Base-by-base conservation (phyloP, 2,888 invertebrate genomes). In the Cheilosia pagana region DNA sequence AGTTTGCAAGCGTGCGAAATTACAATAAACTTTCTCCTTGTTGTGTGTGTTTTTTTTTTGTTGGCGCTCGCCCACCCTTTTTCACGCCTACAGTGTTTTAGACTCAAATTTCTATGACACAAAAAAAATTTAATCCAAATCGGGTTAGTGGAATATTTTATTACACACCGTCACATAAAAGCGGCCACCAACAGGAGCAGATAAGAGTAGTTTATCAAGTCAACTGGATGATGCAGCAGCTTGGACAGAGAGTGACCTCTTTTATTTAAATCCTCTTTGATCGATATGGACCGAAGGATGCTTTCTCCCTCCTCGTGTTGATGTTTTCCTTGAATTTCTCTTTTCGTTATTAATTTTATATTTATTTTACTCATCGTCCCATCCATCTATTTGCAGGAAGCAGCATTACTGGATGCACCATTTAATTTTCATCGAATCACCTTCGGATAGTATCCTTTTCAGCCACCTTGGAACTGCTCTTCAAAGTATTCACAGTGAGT, bases 211-310 rank as follows among this genome's bases (percentile, higher is more conserved):
- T 50, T 71, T 25, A 31, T 71, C 39, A 60, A 39, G 48, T 45
- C 39, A 12, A 74, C 55, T 39, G 55, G 25, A 74, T 63, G 25
- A 39, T 65, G 53, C 35, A 74, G 63, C 39, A n/a, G 59, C 35
- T 21, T 0, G 12, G n/a, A 28, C 41, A 21, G 10, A 12, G 3
- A 31, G 19, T 62, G 60, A 53, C 35, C 41, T 14, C 14, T 43
- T 10, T 48, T 77, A 68, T 78, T 71, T 57, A 41, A 71, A 71
- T 71, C 50, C 71, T 71, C 63, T 71, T 71, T 50, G 35, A 70
- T 68, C 60, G 68, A 77, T 77, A 68, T 62, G 53, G 50, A 50
- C n/a, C 28, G 57, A 70, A 57, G 62, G 62, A 50, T 45, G 31
- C 50, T 53, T 8, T 45, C 7, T 67, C 19, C 28, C 10, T 25